Percentiles rank a stretch among this genome's conserved stretches.
These are phyloP conservation scores for Zaprionus kolodkinae DNA, from an alignment of 1,140 invertebrate species.

Conservation along the genomic window DNA sequence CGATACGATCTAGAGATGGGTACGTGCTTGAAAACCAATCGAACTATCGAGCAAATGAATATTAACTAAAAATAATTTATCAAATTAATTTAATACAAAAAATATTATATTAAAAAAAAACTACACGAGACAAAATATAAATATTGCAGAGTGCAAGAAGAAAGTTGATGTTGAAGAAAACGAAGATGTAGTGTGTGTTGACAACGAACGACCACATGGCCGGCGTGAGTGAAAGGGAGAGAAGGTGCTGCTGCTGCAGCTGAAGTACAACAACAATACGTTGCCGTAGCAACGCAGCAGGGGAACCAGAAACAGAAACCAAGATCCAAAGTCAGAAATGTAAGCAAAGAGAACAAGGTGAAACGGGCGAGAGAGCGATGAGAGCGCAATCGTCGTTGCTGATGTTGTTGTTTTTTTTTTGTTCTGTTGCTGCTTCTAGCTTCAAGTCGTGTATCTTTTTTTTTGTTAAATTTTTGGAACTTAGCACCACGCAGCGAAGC, in stretches of 20 bases:
- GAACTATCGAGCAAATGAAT: background rate
- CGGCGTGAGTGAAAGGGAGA: constrained; percentile 53
- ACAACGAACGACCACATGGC: constrained; percentile 52
- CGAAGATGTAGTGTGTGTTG: constrained; percentile 30
- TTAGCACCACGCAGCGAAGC: constrained; percentile 33
- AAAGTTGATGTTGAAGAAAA: constrained; percentile 16
- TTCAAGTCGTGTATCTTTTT: constrained; percentile 21
- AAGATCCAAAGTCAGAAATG: constrained; percentile 33
- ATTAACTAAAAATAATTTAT: background rate
- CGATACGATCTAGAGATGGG: constrained; percentile 6
- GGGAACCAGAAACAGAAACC: constrained; percentile 38
- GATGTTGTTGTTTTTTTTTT: constrained; percentile 14
- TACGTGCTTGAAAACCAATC: background rate
- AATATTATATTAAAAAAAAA: constrained; percentile 39
- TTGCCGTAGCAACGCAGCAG: constrained; percentile 60
- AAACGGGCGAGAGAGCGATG: constrained; percentile 8
- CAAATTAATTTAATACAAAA: background rate
- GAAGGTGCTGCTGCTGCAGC: constrained; percentile 45
- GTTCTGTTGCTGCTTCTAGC: constrained; percentile 10
- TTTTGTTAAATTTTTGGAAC: constrained; percentile 25
- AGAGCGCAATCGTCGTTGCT: constrained; percentile 6
- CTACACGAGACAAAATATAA: constrained; percentile 34
- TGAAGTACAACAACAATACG: constrained; percentile 56
- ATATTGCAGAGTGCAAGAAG: constrained; percentile 13
- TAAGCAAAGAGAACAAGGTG: constrained; percentile 35